Conservation (phyloP, 2,797 vertebrate genomes). For the Masticophis lateralis region DNA sequence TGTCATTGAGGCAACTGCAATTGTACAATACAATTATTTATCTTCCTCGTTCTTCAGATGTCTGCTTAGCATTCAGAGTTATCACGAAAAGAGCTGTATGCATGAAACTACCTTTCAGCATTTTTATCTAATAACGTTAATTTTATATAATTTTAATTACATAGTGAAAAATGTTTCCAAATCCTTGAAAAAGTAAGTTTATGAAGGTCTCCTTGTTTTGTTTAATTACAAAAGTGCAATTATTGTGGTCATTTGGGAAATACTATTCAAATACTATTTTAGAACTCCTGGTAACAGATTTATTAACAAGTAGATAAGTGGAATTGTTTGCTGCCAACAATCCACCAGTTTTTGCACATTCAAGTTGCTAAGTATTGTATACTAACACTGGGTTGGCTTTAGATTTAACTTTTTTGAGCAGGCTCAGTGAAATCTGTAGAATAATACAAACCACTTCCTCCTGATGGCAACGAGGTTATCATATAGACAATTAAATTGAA, state of each 20-base stretch:
- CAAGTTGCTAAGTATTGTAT: not conserved
- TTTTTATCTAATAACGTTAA: not conserved
- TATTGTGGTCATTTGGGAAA: not conserved
- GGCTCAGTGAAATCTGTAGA: not conserved
- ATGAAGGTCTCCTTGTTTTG: not conserved
- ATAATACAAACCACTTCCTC: not conserved
- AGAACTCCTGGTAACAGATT: not conserved
- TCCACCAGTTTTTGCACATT: not conserved
- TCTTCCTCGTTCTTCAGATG: slow-evolving; percentile 21
- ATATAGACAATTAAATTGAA: not conserved
- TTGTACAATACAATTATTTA: slow-evolving; percentile 12
- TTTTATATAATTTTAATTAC: not conserved
- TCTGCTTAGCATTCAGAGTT: not conserved
- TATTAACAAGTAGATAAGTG: not conserved
- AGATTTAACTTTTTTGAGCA: not conserved
- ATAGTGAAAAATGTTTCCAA: not conserved
- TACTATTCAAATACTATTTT: not conserved
- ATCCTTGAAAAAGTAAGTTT: not conserved
- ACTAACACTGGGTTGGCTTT: not conserved
- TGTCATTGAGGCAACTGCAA: slow-evolving; percentile 28
- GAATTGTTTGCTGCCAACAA: not conserved
- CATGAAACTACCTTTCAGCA: slow-evolving; percentile 6
- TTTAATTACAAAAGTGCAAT: not conserved
- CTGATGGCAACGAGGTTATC: not conserved
- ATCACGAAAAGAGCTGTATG: not conserved